Evolutionary conservation across 2,888 invertebrate genomes (phyloP).

Genomic region (Ypsolopha sequella): DNA sequence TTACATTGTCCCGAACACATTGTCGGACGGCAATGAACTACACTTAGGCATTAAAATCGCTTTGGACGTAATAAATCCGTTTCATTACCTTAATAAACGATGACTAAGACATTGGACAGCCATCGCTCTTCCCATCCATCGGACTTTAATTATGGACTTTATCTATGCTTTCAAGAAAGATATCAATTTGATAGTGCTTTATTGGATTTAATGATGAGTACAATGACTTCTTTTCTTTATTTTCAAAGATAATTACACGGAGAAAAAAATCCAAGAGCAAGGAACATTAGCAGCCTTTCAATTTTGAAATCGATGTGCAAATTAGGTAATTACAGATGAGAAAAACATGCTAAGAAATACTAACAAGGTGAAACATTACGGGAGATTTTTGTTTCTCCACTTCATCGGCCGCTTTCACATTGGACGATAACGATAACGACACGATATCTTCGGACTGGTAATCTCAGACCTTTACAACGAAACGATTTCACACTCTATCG

Average conservation of each 20-base stretch:
- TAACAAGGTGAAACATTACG: constrained; percentile 47
- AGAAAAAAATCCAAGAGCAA: background rate
- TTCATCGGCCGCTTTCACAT: no score
- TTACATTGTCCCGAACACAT: constrained; percentile 66
- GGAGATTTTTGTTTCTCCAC: constrained; percentile 22
- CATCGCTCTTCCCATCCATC: constrained; percentile 36
- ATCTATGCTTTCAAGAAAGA: constrained; percentile 1
- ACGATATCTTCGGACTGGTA: no score
- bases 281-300: background rate
- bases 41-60: constrained; percentile 68
- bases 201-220: background rate
- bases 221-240: background rate
- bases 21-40: constrained; percentile 67
- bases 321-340: constrained; percentile 26
- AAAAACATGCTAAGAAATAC: constrained; percentile 41
- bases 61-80: constrained; percentile 63
- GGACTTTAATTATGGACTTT: constrained; percentile 1
- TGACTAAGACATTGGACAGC: constrained; percentile 53
- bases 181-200: background rate
- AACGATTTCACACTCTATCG: no score
- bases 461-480: no score
- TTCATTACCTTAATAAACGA: constrained; percentile 66
- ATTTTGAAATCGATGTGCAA: constrained; percentile 8
- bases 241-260: background rate
- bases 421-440: no score